Percentiles rank a stretch among this genome's conserved stretches.
Conservation (phyloP, 64 coral and sea anemone genomes). For the Stichodactyla mertensii region DNA sequence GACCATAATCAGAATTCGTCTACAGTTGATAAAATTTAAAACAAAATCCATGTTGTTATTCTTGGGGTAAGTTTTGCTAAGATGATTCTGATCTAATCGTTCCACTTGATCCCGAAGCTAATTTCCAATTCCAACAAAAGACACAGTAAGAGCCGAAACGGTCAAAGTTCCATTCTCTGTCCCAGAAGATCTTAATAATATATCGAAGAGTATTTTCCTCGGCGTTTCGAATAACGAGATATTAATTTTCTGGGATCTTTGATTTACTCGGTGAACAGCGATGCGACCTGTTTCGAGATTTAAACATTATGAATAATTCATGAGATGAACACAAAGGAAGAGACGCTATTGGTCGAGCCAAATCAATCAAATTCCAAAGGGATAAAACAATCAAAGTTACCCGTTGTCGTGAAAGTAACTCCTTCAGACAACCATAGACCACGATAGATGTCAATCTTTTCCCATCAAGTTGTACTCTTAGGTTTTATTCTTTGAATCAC, state of each 20-base stretch:
- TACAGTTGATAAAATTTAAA: conserved; percentile 1
- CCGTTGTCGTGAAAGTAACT: background rate
- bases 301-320: conserved; percentile 4
- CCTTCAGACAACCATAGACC: background rate
- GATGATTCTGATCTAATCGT: conserved; percentile 7
- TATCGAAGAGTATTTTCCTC: background rate
- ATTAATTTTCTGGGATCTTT: background rate
- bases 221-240: background rate
- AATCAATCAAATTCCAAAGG: background rate
- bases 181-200: background rate
- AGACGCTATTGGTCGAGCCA: background rate
- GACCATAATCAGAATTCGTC: background rate
- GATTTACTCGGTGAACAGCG: conserved; percentile 4
- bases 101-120: background rate
- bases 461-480: no score
- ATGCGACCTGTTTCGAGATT: conserved; percentile 22
- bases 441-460: no score
- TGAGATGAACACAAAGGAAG: background rate
- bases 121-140: background rate
- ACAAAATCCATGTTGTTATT: conserved; percentile 11
- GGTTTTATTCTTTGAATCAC: no score
- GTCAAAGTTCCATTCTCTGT: conserved; percentile 14
- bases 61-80: background rate
- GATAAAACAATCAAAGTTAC: background rate
- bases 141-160: background rate